A percentile compares a stretch with the other conserved stretches of the same genome.
phyloP scores from a whole-genome alignment of 2,888 invertebrate species.

The Acrocyrtus sp. region DNA sequence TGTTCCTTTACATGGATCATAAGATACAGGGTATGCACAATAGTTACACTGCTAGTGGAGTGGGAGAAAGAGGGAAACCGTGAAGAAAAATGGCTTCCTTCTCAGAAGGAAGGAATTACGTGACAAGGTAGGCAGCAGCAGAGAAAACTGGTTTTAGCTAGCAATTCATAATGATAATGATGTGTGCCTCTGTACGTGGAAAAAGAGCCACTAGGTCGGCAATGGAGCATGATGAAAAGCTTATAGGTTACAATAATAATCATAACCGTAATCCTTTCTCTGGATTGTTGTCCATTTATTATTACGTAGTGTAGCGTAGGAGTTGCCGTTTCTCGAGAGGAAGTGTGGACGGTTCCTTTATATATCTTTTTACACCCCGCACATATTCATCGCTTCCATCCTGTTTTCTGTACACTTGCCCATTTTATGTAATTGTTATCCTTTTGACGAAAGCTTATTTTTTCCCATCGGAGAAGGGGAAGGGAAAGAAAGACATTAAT shows the following conservation, averaged over 20 bases:
- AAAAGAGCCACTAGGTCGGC: conserved; percentile 9
- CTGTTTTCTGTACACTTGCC: neutral
- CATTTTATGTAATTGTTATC: neutral
- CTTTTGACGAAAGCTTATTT: no score
- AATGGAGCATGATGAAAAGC: conserved; percentile 27
- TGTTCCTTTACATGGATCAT: no score
- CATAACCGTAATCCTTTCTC: conserved; percentile 32
- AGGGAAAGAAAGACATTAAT: conserved; percentile 14
- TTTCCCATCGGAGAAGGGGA: neutral
- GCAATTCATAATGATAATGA: conserved; percentile 21
- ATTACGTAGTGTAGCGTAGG: neutral
- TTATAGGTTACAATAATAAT: conserved; percentile 26
- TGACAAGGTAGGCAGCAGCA: conserved; percentile 40
- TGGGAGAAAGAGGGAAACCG: conserved; percentile 16
- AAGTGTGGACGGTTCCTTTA: no score
- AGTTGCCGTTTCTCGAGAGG: neutral
- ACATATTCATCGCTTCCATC: neutral
- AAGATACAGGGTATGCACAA: no score
- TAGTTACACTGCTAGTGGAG: no score
- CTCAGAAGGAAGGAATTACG: conserved; percentile 35
- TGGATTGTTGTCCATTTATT: conserved; percentile 22
- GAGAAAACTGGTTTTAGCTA: conserved; percentile 19
- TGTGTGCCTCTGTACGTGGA: no score
- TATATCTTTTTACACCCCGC: no score
- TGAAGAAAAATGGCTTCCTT: conserved; percentile 41